These are phyloP conservation scores for Pseudomugil tenellus DNA, from an alignment of 2,797 vertebrate species.

Conservation along the genomic window DNA sequence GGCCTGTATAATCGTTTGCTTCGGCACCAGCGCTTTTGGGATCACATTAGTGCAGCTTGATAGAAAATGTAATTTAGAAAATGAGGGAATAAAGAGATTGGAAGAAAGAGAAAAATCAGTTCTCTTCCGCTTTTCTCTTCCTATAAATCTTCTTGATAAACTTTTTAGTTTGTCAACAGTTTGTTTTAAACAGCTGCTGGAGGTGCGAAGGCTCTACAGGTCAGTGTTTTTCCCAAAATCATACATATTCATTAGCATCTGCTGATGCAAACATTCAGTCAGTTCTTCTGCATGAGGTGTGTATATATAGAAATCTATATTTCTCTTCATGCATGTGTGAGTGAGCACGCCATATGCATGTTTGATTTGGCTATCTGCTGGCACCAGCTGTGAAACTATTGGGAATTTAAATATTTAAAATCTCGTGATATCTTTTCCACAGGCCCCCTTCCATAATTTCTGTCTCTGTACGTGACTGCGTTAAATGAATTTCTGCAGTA, in stretches of 20 bases:
- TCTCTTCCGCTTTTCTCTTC: background rate
- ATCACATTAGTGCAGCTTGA: conserved; percentile 42
- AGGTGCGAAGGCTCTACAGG: conserved; percentile 11
- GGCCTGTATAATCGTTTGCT: conserved; percentile 41
- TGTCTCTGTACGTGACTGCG: background rate
- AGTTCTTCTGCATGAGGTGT: conserved; percentile 17
- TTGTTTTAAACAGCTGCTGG: conserved; percentile 40
- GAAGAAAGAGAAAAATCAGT: background rate
- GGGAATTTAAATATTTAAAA: conserved; percentile 72
- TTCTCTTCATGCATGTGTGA: conserved; percentile 16
- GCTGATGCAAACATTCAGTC: conserved; percentile 58
- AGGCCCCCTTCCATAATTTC: conserved; percentile 21
- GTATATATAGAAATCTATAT: conserved; percentile 24
- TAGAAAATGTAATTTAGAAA: conserved; percentile 31
- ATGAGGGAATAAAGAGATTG: conserved; percentile 19
- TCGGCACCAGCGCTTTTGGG: conserved; percentile 45
- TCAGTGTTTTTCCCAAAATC: conserved; percentile 33
- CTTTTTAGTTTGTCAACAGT: conserved; percentile 16
- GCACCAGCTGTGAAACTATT: conserved; percentile 70
- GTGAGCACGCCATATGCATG: conserved; percentile 35
- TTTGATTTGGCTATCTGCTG: conserved; percentile 58
- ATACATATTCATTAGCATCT: conserved; percentile 63
- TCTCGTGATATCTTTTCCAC: conserved; percentile 53
- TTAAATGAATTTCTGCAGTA: background rate
- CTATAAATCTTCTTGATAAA: conserved; percentile 13